These are phyloP conservation scores for Melinaea menophilus DNA, from an alignment of 2,888 invertebrate species.

Conservation along the genomic window DNA sequence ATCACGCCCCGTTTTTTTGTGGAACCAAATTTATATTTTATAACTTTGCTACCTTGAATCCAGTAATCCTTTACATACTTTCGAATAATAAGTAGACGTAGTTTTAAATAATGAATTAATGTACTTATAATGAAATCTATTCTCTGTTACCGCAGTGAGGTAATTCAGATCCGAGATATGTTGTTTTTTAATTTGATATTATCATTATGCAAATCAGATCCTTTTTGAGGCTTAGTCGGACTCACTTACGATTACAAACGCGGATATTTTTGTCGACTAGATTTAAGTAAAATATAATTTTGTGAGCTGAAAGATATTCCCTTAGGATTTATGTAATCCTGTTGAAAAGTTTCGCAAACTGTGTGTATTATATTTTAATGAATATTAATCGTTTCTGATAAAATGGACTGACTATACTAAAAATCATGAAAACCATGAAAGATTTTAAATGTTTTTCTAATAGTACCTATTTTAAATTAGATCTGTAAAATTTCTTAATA, in stretches of 20 bases:
- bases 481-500: too few relatives aligned
- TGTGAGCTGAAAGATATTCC: slow-evolving; percentile 44
- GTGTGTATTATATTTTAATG: not conserved
- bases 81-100: too few relatives aligned
- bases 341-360: not conserved
- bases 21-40: too few relatives aligned
- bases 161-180: slow-evolving; percentile 39
- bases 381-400: not conserved
- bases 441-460: too few relatives aligned
- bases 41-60: too few relatives aligned
- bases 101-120: slow-evolving; percentile 11
- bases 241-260: slow-evolving; percentile 51
- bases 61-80: too few relatives aligned
- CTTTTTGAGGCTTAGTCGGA: slow-evolving; percentile 45
- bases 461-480: too few relatives aligned
- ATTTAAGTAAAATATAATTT: too few relatives aligned
- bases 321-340: slow-evolving; percentile 4
- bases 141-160: slow-evolving; percentile 26
- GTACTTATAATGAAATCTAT: slow-evolving; percentile 10
- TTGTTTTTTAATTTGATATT: slow-evolving; percentile 43
- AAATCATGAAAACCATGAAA: too few relatives aligned
- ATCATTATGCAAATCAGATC: slow-evolving; percentile 47
- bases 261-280: slow-evolving; percentile 48
- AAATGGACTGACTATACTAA: not conserved
- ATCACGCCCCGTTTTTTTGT: too few relatives aligned